Evolutionary conservation across 2,888 invertebrate genomes (phyloP).

Genomic region (Drosophila dives): DNA sequence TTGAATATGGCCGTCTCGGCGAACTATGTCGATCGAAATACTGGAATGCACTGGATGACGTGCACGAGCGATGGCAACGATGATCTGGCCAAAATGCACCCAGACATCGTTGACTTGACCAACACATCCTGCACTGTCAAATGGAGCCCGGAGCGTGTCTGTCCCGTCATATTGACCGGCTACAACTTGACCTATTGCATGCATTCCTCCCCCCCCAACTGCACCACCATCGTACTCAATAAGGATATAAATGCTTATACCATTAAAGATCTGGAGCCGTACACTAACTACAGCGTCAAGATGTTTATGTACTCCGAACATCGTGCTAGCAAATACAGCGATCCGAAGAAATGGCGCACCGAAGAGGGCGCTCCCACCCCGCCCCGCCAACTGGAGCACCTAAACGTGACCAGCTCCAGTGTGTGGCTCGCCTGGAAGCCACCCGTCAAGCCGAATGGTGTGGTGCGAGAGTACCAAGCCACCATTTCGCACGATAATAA

Average conservation of each 20-base stretch:
- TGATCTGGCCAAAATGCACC: slow-evolving; percentile 82
- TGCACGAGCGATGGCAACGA: slow-evolving; percentile 85
- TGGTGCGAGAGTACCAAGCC: slow-evolving; percentile 84
- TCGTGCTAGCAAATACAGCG: slow-evolving; percentile 87
- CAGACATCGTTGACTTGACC: slow-evolving; percentile 63
- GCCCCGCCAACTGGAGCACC: slow-evolving; percentile 81
- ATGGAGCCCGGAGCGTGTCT: slow-evolving; percentile 92
- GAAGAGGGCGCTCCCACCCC: slow-evolving; percentile 88
- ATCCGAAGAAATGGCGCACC: slow-evolving; percentile 88
- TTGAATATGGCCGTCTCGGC: slow-evolving; percentile 91
- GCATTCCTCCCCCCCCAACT: slow-evolving; percentile 50
- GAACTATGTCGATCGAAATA: slow-evolving; percentile 89
- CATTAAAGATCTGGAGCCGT: slow-evolving; percentile 89
- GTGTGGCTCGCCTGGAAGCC: slow-evolving; percentile 86
- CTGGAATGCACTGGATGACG: slow-evolving; percentile 94
- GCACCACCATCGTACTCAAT: slow-evolving; percentile 54
- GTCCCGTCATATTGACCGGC: slow-evolving; percentile 90
- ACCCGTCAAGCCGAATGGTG: slow-evolving; percentile 90
- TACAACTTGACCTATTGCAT: slow-evolving; percentile 91
- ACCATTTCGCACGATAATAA: slow-evolving; percentile 32
- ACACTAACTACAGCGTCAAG: slow-evolving; percentile 90
- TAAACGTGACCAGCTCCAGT: slow-evolving; percentile 42
- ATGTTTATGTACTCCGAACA: slow-evolving; percentile 88
- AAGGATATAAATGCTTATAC: slow-evolving; percentile 84
- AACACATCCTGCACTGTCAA: slow-evolving; percentile 87